A percentile compares a stretch with the other conserved stretches of the same genome.
Conservation (phyloP, 2,888 invertebrate species). For the Ophion ventricosus region DNA sequence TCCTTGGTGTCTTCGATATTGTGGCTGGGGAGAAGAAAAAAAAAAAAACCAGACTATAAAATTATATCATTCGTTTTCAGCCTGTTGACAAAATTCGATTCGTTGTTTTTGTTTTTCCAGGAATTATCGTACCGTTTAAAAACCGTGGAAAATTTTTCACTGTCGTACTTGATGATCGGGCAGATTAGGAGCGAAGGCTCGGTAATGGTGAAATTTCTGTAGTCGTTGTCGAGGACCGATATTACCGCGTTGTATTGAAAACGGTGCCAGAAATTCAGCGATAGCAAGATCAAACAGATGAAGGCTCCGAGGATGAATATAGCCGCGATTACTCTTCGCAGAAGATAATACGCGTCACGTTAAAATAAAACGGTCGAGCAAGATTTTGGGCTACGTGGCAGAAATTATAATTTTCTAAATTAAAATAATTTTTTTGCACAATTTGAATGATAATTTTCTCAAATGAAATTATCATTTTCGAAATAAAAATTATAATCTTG, state of each 20-base stretch:
- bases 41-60: not conserved
- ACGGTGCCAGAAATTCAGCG: constrained; percentile 72
- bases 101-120: constrained; percentile 17
- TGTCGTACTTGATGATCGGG: constrained; percentile 85
- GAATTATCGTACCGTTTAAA: constrained; percentile 62
- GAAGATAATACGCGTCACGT: not conserved
- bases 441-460: no score
- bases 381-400: not conserved
- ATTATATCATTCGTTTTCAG: no score
- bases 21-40: constrained; percentile 72
- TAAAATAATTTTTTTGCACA: no score
- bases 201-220: constrained; percentile 84
- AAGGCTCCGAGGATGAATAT: constrained; percentile 71
- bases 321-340: constrained; percentile 67
- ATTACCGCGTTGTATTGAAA: constrained; percentile 71
- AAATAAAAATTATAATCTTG: no score
- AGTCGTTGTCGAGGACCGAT: constrained; percentile 70
- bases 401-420: not conserved
- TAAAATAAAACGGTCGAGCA: constrained; percentile 7
- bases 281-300: constrained; percentile 66
- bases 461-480: no score
- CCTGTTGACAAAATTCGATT: not conserved
- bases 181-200: constrained; percentile 89
- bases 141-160: constrained; percentile 79
- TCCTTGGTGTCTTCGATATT: constrained; percentile 69